These are phyloP conservation scores for Silvanus unidentatus DNA, from an alignment of 2,888 invertebrate species.

Conservation along the genomic window DNA sequence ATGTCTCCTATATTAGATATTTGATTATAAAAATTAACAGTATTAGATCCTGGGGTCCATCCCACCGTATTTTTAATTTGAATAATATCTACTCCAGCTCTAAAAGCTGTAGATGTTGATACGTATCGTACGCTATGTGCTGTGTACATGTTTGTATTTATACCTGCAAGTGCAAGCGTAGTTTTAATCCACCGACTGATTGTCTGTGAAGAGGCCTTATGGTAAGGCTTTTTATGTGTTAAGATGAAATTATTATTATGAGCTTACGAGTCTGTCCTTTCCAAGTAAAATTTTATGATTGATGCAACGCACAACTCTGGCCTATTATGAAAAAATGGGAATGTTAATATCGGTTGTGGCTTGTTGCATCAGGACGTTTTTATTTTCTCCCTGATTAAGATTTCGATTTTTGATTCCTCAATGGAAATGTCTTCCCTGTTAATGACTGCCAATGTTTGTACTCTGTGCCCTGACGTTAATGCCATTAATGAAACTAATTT, in stretches of 20 bases:
- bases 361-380: not conserved
- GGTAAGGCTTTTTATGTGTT: not conserved
- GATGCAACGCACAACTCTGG: not conserved
- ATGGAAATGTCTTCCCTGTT: not conserved
- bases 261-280: no score
- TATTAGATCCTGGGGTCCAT: not conserved
- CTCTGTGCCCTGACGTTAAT: not conserved
- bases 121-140: no score
- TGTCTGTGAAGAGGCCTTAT: not conserved
- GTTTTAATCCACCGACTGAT: not conserved
- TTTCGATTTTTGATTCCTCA: not conserved
- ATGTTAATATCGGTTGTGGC: not conserved
- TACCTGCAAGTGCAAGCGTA: not conserved
- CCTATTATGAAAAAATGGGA: not conserved
- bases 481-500: not conserved
- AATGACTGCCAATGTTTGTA: not conserved
- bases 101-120: no score
- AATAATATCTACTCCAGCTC: no score
- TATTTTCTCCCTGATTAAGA: not conserved
- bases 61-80: not conserved
- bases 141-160: not conserved
- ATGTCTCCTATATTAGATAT: no score
- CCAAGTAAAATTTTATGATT: not conserved
- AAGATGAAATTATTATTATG: no score
- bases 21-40: no score